A percentile compares a stretch with the other conserved stretches of the same genome.
Evolutionary conservation across 2,888 invertebrate genomes (phyloP).

Genomic region (Prosapia bicincta): DNA sequence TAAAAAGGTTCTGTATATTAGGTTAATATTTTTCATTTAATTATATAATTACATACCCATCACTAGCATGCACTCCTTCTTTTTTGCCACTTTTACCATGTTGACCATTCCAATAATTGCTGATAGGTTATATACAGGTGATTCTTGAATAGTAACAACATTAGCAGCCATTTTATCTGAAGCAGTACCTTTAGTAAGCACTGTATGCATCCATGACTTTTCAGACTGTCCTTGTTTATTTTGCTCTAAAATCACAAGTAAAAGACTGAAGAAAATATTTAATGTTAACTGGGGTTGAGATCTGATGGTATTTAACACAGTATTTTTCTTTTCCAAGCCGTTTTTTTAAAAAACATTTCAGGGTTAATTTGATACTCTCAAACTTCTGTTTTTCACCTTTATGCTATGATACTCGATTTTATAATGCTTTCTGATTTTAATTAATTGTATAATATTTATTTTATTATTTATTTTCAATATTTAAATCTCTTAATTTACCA

Average conservation of each 20-base stretch:
- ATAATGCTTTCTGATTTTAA: no score
- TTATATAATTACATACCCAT: conserved; percentile 53
- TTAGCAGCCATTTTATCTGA: conserved; percentile 84
- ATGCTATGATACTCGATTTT: no score
- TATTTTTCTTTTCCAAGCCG: no score
- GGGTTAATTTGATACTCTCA: no score
- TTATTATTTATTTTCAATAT: no score
- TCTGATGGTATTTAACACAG: no score
- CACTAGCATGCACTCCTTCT: conserved; percentile 63
- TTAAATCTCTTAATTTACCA: no score
- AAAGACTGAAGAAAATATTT: no score
- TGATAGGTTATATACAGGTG: conserved; percentile 72
- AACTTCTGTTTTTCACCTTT: no score
- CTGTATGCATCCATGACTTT: conserved; percentile 72
- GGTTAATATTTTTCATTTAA: background rate
- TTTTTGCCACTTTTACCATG: conserved; percentile 75
- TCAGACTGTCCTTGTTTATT: conserved; percentile 48
- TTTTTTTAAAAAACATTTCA: no score
- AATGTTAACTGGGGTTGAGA: no score
- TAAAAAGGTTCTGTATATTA: background rate
- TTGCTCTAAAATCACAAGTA: conserved; percentile 34
- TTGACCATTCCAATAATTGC: conserved; percentile 67
- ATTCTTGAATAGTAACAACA: conserved; percentile 75
- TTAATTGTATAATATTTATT: no score
- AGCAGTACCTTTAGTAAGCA: conserved; percentile 75